Base-by-base conservation (phyloP, 2,888 invertebrate species). In the Sclerodermus sp. region DNA sequence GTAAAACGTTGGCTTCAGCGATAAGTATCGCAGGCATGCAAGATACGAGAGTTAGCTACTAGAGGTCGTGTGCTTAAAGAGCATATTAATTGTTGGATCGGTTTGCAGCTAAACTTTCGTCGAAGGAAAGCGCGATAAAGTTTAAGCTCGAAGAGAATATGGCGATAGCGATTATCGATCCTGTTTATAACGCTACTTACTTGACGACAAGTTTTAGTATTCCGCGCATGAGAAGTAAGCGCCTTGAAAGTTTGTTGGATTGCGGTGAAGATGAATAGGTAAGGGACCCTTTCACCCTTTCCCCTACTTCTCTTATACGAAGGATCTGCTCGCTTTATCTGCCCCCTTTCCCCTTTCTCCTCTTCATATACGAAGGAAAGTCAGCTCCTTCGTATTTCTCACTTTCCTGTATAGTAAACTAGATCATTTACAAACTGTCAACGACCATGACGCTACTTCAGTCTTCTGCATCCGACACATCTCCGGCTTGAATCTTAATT, bases 351-450 rank as follows among this genome's bases (percentile, higher is more conserved):
- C 50, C 48, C 31, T 36, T 32, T 45, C 14, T 23, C 42, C 34
- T 42, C 45, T 32, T 53, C 40, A 47, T 49, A 48, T 45, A 52
- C 42, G 47, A 46, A 48, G 17, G 8, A 23, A 8, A 23, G 4
- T 8, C 8, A 14, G 31, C 38, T 32, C 44, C 37, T 29, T 44
- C 37, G 41, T 48, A 46, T 54, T 58, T 48, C 51, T 51, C 58
- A 52, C 58, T 55, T 57, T 61, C 66, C 53, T 58, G 31, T 55
- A 49, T 54, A 48, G 53, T 59, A 66, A 71, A 70, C 68, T 68
- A 54, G 62, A 70, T 69, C 71, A 72, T 73, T 72, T 69, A 60
- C 69, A 68, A 72, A 67, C 72, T 71, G 72, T 70, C 72, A 70
- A 53, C 66, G 53, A 51, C 67, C n/a, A 67, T 60, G 59, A 45